These are phyloP conservation scores for Aphis gossypii DNA, from an alignment of 1,140 invertebrate species.

Conservation along the genomic window DNA sequence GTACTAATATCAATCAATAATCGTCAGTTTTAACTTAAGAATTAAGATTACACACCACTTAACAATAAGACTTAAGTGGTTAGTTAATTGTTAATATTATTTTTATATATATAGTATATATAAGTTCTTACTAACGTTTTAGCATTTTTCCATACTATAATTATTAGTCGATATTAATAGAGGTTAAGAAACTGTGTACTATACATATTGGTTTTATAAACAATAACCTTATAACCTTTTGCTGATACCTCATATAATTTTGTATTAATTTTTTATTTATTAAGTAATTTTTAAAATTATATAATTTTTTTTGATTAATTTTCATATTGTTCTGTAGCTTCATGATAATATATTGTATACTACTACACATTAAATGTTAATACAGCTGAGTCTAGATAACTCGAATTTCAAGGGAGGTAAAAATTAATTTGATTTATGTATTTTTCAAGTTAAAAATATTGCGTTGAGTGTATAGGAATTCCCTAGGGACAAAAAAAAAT, in stretches of 20 bases:
- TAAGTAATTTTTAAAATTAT: neutral
- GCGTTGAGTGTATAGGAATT: too few species aligned
- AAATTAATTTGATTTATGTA: too few species aligned
- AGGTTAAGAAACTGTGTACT: neutral
- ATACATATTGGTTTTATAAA: neutral
- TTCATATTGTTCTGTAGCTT: neutral
- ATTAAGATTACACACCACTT: slow-evolving; percentile 7
- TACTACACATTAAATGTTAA: neutral
- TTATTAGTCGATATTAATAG: neutral
- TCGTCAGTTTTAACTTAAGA: neutral
- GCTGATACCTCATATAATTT: neutral
- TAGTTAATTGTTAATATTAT: neutral
- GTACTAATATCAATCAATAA: neutral
- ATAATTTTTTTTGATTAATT: neutral
- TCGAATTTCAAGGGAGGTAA: too few species aligned
- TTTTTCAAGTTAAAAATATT: too few species aligned
- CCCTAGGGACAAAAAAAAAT: too few species aligned
- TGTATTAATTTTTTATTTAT: neutral
- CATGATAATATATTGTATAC: neutral
- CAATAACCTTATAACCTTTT: neutral
- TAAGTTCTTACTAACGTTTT: neutral
- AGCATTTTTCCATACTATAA: neutral
- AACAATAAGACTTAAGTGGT: neutral
- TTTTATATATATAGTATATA: too few species aligned
- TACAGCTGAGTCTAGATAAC: too few species aligned